Evolutionary conservation across 2,113 vertebrate species (phyloP), one percentile per base, ranked within the genome.

Genomic region (Mesocricetus auratus): DNA sequence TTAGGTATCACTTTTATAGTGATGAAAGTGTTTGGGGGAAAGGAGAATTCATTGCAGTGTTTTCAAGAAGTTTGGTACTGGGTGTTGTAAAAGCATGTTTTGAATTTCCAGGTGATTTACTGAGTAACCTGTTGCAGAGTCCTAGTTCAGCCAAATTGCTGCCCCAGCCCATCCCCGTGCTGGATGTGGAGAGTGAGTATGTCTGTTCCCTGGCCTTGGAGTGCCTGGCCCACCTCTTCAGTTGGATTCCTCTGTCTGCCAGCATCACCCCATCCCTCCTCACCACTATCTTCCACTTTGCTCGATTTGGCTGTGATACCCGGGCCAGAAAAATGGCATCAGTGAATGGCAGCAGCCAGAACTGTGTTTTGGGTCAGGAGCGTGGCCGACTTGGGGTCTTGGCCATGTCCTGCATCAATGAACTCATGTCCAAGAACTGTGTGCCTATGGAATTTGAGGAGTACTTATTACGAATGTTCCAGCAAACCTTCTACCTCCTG

Each of bases 351-450:
- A 99, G 99, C 96, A 99, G 98, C 95, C 98, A 98, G 88, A 95
- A 95, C 97, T 89, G 98, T 15, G 97, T 98, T 68, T 97, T 96
- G 97, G 98, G 98, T 22, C 98, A 98, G 87, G 99, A 99, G 33
- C 99, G 99, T 0, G 99, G 99, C 90, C 98, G 99, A 1, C 99
- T 99, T 0, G 99, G 99, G 0, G 98, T 99, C 33, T 98, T 99
- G 94, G 99, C 99, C 79, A 99, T 99, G 99, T 99, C 99, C 86
- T 99, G 99, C 98, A 99, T 99, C 98, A 99, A 99, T 29, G 99
- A 99, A 98, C 99, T 99, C 66, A 99, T 99, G 99, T 99, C 99
- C 89, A 99, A 99, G 99, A 99, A 99, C 99, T 99, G 99, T 0
- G 99, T 99, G 98, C 99, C 99, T 16, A 97, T 99, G 99, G 99